A percentile compares a stretch with the other conserved stretches of the same genome.
Conservation (phyloP, 2,888 invertebrate genomes). For the Drosophila tripunctata region DNA sequence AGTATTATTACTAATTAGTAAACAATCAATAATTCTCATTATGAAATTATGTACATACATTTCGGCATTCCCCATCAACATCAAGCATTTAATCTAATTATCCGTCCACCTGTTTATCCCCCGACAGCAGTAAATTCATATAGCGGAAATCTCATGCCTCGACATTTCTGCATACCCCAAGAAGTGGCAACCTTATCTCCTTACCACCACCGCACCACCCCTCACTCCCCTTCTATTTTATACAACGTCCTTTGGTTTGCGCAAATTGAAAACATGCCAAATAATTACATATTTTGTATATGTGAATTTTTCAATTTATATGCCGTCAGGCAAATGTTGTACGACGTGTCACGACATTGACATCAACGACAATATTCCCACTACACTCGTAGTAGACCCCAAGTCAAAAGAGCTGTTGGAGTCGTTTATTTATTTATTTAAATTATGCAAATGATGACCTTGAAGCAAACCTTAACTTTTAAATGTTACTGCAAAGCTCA, state of each 20-base stretch:
- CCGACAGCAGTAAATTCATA: conserved; percentile 52
- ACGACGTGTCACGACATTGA: conserved; percentile 61
- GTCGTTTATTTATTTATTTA: conserved; percentile 45
- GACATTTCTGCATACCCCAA: too few species aligned
- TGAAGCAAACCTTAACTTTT: conserved; percentile 19
- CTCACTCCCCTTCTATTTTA: background rate
- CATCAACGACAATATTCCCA: conserved; percentile 55
- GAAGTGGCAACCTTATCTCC: too few species aligned
- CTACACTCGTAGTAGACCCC: conserved; percentile 34
- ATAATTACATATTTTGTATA: conserved; percentile 77
- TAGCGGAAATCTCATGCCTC: conserved; percentile 60
- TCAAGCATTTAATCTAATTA: conserved; percentile 59
- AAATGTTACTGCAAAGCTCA: background rate
- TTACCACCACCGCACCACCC: background rate
- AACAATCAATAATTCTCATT: conserved; percentile 18
- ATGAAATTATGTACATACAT: conserved; percentile 7
- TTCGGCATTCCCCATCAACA: conserved; percentile 12
- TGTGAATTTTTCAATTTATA: conserved; percentile 78
- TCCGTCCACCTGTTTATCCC: conserved; percentile 28
- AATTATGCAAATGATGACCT: conserved; percentile 54
- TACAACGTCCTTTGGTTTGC: conserved; percentile 44
- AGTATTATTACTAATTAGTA: background rate
- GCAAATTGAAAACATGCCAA: conserved; percentile 74
- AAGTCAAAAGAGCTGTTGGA: conserved; percentile 29
- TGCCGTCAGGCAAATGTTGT: conserved; percentile 70